Base-by-base conservation (phyloP, 2,888 invertebrate species). In the Erebia aethiops region DNA sequence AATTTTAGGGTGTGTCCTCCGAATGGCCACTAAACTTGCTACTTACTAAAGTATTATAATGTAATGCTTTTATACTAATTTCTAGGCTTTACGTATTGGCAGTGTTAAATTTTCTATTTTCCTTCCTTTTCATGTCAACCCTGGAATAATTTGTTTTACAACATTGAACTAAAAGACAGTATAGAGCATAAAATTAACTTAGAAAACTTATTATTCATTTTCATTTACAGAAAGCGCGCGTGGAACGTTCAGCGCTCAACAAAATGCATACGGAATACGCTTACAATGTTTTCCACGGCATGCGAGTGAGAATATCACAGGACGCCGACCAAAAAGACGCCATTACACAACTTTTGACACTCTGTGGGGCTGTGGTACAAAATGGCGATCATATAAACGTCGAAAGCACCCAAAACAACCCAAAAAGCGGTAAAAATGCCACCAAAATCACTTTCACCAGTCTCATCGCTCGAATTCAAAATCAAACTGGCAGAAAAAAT, bases 171-270 rank as follows among this genome's bases (percentile, higher is more conserved):
- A n/a, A n/a, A n/a, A n/a, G n/a, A n/a, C n/a, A n/a, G n/a, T n/a
- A n/a, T n/a, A n/a, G n/a, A n/a, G n/a, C n/a, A n/a, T n/a, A n/a
- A n/a, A n/a, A n/a, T n/a, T n/a, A n/a, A n/a, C n/a, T n/a, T n/a
- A n/a, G n/a, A n/a, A n/a, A n/a, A n/a, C n/a, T n/a, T n/a, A n/a
- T n/a, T n/a, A n/a, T n/a, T n/a, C 14, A 11, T 16, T 49, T 41
- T 21, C n/a, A n/a, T 43, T 85, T 83, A 9, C 86, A 92, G 92
- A 90, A 87, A 83, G 91, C 92, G 1, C 86, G 90, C 13, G 81
- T 88, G 0, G 91, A 92, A 78, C 85, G 92, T 16, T 74, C 79
- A 4, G 91, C 90, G 0, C 76, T 90, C 0, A 80, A 83, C 10
- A 84, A 79, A 43, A 77, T 79, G 2, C 79, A 80, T n/a, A 76